These are phyloP conservation scores for Cantharis nigra DNA, from an alignment of 2,888 invertebrate species.

Conservation along the genomic window DNA sequence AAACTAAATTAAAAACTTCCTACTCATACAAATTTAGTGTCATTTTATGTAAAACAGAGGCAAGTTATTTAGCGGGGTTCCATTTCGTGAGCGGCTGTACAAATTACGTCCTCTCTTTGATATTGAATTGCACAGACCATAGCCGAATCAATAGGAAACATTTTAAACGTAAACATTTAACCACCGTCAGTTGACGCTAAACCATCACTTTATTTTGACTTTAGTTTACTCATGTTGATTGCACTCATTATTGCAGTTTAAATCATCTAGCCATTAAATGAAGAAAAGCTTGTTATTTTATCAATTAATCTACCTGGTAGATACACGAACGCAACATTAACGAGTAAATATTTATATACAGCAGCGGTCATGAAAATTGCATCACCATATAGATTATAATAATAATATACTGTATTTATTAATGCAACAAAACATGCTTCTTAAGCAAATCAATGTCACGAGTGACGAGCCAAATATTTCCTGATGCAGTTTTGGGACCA, in stretches of 20 bases:
- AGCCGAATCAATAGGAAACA: constrained; percentile 18
- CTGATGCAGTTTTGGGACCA: too few species aligned
- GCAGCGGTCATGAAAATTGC: too few species aligned
- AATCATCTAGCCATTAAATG: neutral
- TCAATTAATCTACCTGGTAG: too few species aligned
- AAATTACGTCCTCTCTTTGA: constrained; percentile 13
- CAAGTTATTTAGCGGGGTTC: constrained; percentile 10
- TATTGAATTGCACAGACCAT: constrained; percentile 18
- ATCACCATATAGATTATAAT: too few species aligned
- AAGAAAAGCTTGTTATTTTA: too few species aligned
- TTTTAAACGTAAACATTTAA: constrained; percentile 21
- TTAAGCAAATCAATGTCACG: too few species aligned
- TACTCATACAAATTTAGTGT: constrained; percentile 22
- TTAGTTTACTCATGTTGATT: neutral
- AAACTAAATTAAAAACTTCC: constrained; percentile 20
- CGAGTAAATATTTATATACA: too few species aligned
- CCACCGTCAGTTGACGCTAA: neutral
- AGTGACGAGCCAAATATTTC: too few species aligned
- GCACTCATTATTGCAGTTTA: neutral
- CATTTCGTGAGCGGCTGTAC: constrained; percentile 10
- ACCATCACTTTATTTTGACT: neutral
- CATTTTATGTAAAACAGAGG: constrained; percentile 24
- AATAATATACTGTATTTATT: too few species aligned
- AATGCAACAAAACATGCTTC: too few species aligned
- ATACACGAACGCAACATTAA: too few species aligned